These are phyloP conservation scores for Neodiprion fabricii DNA, from an alignment of 1,140 invertebrate species.

Conservation along the genomic window DNA sequence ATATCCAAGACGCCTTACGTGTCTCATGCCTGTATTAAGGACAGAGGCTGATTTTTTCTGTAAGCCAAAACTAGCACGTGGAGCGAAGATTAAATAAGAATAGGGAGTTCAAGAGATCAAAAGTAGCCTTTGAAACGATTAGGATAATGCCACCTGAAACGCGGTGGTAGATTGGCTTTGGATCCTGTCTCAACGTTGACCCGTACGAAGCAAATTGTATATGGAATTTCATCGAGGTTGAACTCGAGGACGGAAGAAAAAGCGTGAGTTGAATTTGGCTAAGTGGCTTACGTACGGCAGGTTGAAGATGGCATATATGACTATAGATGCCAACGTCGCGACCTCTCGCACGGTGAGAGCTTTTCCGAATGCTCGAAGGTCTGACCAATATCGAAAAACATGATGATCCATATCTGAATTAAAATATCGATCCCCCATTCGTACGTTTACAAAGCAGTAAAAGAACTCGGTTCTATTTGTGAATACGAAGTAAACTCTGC, in stretches of 20 bases:
- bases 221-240: slow-evolving; percentile 19
- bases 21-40: too few relatives aligned
- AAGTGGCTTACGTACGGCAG: slow-evolving; percentile 10
- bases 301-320: neutral
- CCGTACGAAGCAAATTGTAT: slow-evolving; percentile 44
- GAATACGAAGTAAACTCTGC: too few relatives aligned
- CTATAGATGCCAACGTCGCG: neutral
- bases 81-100: neutral
- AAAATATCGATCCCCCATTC: neutral
- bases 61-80: too few relatives aligned
- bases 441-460: neutral
- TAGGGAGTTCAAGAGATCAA: neutral
- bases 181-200: slow-evolving; percentile 42
- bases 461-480: neutral
- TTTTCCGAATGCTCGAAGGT: neutral
- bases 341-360: neutral
- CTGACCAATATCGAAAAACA: neutral
- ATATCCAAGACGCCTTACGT: too few relatives aligned
- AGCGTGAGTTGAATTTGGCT: slow-evolving; percentile 46
- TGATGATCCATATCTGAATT: neutral
- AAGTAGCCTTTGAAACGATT: neutral
- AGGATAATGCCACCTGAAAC: neutral
- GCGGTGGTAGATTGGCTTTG: neutral
- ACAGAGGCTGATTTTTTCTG: too few relatives aligned
- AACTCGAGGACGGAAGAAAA: slow-evolving; percentile 32